phyloP scores from a whole-genome alignment of 2,113 vertebrate genomes.

The Mixornis gularis region DNA sequence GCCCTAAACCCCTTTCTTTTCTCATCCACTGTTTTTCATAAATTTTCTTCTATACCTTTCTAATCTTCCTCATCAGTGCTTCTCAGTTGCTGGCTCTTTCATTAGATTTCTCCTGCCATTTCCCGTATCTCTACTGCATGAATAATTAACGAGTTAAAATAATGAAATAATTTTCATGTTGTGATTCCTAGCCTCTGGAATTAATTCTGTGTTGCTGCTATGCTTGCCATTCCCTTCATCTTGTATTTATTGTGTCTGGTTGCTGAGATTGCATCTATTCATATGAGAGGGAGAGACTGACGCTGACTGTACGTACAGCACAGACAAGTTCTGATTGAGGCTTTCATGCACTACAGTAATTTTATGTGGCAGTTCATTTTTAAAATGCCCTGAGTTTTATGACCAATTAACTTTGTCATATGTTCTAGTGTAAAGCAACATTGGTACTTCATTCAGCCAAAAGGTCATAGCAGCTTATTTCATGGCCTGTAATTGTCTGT shows the following conservation, averaged over 20 bases:
- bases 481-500: neutral
- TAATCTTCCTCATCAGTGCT: neutral
- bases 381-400: constrained; percentile 22
- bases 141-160: constrained; percentile 49
- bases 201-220: constrained; percentile 50
- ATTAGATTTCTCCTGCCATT: neutral
- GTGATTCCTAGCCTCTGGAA: constrained; percentile 52
- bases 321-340: neutral
- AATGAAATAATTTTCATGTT: constrained; percentile 33
- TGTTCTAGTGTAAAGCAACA: neutral
- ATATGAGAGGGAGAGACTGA: constrained; percentile 9
- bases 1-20: neutral
- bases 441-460: neutral
- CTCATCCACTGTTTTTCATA: neutral
- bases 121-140: neutral
- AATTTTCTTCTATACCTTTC: neutral
- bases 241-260: constrained; percentile 51
- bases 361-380: constrained; percentile 2
- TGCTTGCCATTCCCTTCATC: constrained; percentile 47
- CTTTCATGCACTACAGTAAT: neutral
- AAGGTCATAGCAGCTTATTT: constrained; percentile 24
- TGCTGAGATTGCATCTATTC: constrained; percentile 59
- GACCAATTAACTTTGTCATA: constrained; percentile 34
- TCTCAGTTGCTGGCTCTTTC: neutral
- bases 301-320: neutral